A percentile compares a stretch with the other conserved stretches of the same genome.
These are phyloP conservation scores for Monodelphis domestica DNA, from an alignment of 2,797 vertebrate genomes.

Conservation along the genomic window DNA sequence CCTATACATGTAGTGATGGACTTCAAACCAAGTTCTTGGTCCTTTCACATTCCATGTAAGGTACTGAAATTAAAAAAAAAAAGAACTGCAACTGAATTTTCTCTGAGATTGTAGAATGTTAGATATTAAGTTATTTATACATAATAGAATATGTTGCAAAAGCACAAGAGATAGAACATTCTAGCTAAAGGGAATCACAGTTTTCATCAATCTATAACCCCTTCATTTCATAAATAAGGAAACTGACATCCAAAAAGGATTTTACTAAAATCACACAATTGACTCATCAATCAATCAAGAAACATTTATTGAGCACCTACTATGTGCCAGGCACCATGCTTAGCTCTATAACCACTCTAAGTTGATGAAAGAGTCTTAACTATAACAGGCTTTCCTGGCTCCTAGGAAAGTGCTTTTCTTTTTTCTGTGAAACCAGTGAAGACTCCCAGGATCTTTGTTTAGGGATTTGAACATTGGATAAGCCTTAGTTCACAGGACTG, in stretches of 20 bases:
- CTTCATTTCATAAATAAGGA: not conserved
- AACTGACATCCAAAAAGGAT: not conserved
- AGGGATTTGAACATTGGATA: not conserved
- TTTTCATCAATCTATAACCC: not conserved
- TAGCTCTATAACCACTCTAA: not conserved
- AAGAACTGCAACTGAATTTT: not conserved
- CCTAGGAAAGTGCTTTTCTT: not conserved
- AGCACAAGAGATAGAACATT: not conserved
- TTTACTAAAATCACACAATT: not conserved
- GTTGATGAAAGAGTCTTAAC: not conserved
- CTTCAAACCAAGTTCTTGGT: not conserved
- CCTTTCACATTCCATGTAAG: not conserved
- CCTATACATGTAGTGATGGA: not conserved
- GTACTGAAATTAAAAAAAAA: not conserved
- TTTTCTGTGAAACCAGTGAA: not conserved
- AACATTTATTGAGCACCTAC: not conserved
- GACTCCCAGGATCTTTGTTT: not conserved
- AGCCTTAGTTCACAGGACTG: not conserved
- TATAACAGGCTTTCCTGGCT: not conserved
- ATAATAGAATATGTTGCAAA: too few species aligned
- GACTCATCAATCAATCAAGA: not conserved
- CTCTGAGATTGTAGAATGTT: not conserved
- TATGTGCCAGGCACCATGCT: not conserved
- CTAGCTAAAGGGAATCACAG: not conserved
- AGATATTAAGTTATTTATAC: too few species aligned